Base-by-base conservation (phyloP, 2,797 vertebrate species). In the Austrolebias charrua region DNA sequence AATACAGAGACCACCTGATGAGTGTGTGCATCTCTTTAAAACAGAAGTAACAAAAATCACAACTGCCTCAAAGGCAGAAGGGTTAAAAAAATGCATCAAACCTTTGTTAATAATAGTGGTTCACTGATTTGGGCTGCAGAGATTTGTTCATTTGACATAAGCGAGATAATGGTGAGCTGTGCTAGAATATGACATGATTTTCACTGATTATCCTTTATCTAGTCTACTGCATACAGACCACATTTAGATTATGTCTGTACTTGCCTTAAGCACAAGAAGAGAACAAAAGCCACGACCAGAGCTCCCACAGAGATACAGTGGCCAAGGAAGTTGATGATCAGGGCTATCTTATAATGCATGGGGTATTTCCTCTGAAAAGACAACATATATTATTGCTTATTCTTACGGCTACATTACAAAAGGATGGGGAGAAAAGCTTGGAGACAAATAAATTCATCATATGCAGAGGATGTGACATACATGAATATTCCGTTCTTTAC, bases 311-410 rank as follows among this genome's bases (percentile, higher is more conserved):
- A 99, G 76, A 98, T 92, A 66, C 96, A 99, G 90, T 99, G 98
- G 20, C 98, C 98, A 76, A 99, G 91, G 93, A 99, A 98, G 93
- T 98, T 99, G 90, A 99, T 94, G 84, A 96, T 94, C 47, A 98
- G 95, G 4, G 96, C 98, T 15, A 96, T 89, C 81, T 94, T 96
- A 89, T 98, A 98, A 89, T 99, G 97, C 76, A 96, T 86, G 0
- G 94, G 94, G n/a, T 97, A 96, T 77, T 95, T 96, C 80, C 93
- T 94, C 95, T 98, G 93, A 4, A 82, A 78, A 73, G 51, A 72
- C 20, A 77, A 63, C 28, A 76, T 1, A 6, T 28, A 57, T 72
- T 61, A 63, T 18, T 56, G 55, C 15, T 46, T 58, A 45, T 57
- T 28, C 18, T 33, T 20, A 48, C 10, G 53, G 33, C 28, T 28